Conservation (phyloP, 1,140 invertebrate species). For the Stenopsyche tienmushanensis region DNA sequence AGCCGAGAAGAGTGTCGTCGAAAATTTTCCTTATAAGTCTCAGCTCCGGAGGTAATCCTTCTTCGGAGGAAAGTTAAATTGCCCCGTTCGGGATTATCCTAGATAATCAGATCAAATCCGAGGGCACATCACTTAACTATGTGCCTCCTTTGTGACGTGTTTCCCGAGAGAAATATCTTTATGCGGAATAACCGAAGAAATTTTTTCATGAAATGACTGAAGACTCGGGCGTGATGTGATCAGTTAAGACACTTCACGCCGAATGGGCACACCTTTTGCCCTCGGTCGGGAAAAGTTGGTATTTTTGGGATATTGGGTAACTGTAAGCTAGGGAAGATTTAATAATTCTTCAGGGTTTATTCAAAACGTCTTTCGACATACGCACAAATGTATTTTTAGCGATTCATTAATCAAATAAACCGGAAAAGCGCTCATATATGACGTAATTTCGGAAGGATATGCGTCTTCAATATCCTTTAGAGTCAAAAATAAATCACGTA, state of each 20-base stretch:
- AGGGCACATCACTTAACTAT: conserved; percentile 23
- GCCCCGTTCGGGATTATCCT: conserved; percentile 33
- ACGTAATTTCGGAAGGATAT: no score
- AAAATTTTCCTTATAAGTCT: conserved; percentile 15
- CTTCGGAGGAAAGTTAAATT: conserved; percentile 35
- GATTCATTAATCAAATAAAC: no score
- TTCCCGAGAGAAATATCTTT: neutral
- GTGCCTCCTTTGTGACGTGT: neutral
- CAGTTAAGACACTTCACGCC: no score
- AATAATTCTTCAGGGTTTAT: no score
- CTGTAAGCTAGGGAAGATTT: neutral
- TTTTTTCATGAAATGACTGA: neutral
- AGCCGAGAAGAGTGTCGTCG: conserved; percentile 15
- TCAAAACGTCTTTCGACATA: no score
- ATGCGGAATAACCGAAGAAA: neutral
- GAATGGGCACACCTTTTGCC: no score
- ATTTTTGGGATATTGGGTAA: neutral
- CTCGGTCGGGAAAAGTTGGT: neutral
- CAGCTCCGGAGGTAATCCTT: conserved; percentile 23
- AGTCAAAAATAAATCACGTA: no score
- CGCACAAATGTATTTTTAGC: no score
- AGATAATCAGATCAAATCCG: conserved; percentile 31
- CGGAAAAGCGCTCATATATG: no score
- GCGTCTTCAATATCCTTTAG: no score
- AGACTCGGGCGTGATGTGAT: neutral